Base-by-base conservation (phyloP, 2,888 invertebrate genomes). In the Agriopis marginaria region DNA sequence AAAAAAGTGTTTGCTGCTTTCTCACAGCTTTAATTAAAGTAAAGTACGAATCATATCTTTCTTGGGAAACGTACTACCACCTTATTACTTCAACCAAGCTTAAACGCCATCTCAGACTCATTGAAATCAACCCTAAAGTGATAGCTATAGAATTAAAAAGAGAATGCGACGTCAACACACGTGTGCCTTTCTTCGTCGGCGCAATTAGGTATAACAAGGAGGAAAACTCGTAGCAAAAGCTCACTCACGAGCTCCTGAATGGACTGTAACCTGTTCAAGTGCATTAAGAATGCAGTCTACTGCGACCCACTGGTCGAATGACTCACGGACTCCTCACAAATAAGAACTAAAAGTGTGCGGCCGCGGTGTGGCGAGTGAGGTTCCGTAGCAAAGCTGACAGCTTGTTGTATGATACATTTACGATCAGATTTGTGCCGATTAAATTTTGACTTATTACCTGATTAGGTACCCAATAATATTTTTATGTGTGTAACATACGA, bases 281-380 rank as follows among this genome's bases (percentile, higher is more conserved):
- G 72, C n/a, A 61, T 8, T 76, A 75, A 85, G 84, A 86, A 85
- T 86, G 86, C 85, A 81, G 78, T 75, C 69, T 78, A 78, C 79
- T 67, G 75, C 88, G 89, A 86, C 89, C 89, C 83, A 89, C 80
- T 90, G 88, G 79, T 88, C 89, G 82, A 86, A 81, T 90, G 90
- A 90, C 80, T 88, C 89, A 89, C 81, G 77, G 9, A 17, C 50
- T 7, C 7, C 50, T 6, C 40, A 12, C 40, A 10, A 44, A 60
- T 49, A 14, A 60, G 23, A 60, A 40, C 49, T 40, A 40, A 49
- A 47, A 47, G 49, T 40, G 23, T 4, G 17, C 0, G 54, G 12
- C 3, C 39, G 51, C 12, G 23, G 23, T 54, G 11, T 54, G n/a
- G 40, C 54, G 42, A 1, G 40, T 44, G n/a, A 9, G 64, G 69